Base-by-base conservation (phyloP, 2,113 vertebrate species). In the Rafetus swinhoei region DNA sequence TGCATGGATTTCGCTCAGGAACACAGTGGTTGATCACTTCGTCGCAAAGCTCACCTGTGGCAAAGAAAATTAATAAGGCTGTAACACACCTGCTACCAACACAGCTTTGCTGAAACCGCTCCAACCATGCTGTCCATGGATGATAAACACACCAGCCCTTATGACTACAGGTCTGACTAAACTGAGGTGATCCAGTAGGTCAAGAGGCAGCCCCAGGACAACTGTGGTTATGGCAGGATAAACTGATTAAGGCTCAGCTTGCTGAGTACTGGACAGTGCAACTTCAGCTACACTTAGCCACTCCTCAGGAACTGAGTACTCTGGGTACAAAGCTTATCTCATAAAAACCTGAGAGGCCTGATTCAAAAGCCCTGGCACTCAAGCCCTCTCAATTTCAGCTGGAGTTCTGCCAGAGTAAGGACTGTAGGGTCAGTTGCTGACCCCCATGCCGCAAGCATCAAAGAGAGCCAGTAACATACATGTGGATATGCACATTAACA, bases 11-110 rank as follows among this genome's bases (percentile, higher is more conserved):
- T 35, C 99, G 97, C 22, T 98, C 98, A 9, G 98, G 98, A 92
- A 98, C 97, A 83, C 99, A 99, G 79, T 98, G 98, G 96, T 99
- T 98, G 27, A 99, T 96, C 93, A 99, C 98, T 94, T 99, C 99
- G 19, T 99, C 99, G 54, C 99, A 99, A 60, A 99, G 98, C 83
- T 99, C 99, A 93, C 99, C 99, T 99, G 94, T 72, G 86, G 56
- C 54, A 95, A 88, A 95, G 82, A 81, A 94, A 95, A 95, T 84
- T 55, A 92, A 62, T 55, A 89, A 50, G 56, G 53, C 60, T 93
- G 32, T 95, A 81, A 93, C 27, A 60, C 19, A 57, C 65, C 18
- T 86, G 6, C 22, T 86, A 59, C 56, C 56, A 82, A 45, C 25
- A 77, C 56, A 76, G 8, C 65, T 84, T 29, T 55, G 24, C 39